phyloP scores from a whole-genome alignment of 23 tunicate species.

The Corella eumyota region DNA sequence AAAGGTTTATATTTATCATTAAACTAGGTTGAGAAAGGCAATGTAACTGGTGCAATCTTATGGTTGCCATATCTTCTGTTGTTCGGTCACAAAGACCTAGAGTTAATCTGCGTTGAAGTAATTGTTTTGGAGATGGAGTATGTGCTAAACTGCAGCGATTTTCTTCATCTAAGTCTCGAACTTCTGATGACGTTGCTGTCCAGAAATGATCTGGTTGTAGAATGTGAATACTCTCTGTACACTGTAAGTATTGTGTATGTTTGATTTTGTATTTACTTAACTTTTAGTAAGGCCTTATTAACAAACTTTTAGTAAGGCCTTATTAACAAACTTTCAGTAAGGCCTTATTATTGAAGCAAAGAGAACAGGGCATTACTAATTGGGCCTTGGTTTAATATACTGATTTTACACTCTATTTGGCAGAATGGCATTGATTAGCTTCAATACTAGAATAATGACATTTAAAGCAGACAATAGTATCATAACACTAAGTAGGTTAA shows the following conservation, averaged over 20 bases:
- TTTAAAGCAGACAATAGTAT: too few species aligned
- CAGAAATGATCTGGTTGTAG: slow-evolving; percentile 71
- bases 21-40: slow-evolving; percentile 51
- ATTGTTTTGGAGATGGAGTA: slow-evolving; percentile 62
- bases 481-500: too few species aligned
- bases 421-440: too few species aligned
- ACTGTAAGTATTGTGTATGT: slow-evolving; percentile 8
- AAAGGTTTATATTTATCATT: neutral
- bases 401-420: too few species aligned
- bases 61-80: slow-evolving; percentile 82
- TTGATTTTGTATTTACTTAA: too few species aligned
- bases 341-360: too few species aligned
- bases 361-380: too few species aligned
- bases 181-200: slow-evolving; percentile 29
- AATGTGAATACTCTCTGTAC: slow-evolving; percentile 42
- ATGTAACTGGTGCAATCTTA: slow-evolving; percentile 63
- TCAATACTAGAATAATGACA: too few species aligned
- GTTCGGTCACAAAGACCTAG: slow-evolving; percentile 62
- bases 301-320: too few species aligned
- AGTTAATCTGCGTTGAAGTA: slow-evolving; percentile 58
- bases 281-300: too few species aligned
- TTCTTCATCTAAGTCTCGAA: slow-evolving; percentile 37
- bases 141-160: slow-evolving; percentile 44
- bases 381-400: too few species aligned
- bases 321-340: too few species aligned